Evolutionary conservation across 1,140 invertebrate species (phyloP).

Genomic region (Cyclargus thomasi): DNA sequence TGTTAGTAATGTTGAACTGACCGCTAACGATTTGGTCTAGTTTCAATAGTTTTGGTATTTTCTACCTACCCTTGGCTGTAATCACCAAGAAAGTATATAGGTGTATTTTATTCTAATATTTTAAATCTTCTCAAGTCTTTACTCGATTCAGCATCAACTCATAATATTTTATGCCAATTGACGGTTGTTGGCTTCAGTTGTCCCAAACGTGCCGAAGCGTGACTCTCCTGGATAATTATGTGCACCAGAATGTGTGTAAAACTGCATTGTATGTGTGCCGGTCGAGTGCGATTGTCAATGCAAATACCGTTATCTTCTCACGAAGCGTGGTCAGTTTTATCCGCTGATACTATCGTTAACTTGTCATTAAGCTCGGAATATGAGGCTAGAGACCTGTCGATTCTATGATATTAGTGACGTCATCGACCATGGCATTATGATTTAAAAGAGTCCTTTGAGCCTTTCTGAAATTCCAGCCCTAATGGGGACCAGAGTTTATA

Average conservation of each 20-base stretch:
- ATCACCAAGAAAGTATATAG: too few species aligned
- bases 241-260: background rate
- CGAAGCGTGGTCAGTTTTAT: background rate
- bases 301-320: conserved; percentile 11
- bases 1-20: too few species aligned
- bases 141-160: too few species aligned
- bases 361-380: background rate
- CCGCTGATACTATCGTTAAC: background rate
- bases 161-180: background rate
- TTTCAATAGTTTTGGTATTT: too few species aligned
- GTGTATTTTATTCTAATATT: too few species aligned
- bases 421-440: background rate
- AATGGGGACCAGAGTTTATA: too few species aligned
- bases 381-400: background rate
- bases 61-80: too few species aligned
- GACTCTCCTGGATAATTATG: background rate
- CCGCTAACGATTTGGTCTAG: too few species aligned
- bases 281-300: conserved; percentile 3
- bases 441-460: background rate
- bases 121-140: too few species aligned
- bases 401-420: background rate
- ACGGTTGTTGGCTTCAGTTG: background rate
- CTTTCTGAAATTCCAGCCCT: too few species aligned
- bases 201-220: too few species aligned
- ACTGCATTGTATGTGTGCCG: background rate